These are phyloP conservation scores for Nymphalis io DNA, from an alignment of 1,140 invertebrate species.

Conservation along the genomic window DNA sequence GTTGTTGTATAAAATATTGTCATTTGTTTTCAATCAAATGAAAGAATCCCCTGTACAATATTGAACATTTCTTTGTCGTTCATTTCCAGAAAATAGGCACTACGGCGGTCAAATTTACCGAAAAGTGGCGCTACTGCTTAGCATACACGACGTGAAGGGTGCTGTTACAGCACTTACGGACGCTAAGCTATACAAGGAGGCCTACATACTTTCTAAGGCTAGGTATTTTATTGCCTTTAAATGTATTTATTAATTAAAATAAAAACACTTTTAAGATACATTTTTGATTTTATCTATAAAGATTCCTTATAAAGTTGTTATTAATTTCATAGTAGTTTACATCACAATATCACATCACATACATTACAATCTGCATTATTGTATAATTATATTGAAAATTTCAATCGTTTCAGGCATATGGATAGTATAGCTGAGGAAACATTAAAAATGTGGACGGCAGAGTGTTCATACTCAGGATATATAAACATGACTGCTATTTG, in stretches of 20 bases:
- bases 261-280: no score
- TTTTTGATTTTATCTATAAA: no score
- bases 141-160: conserved; percentile 58
- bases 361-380: not conserved
- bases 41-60: no score
- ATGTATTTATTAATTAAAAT: no score
- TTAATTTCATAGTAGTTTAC: no score
- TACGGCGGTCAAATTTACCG: conserved; percentile 58
- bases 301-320: no score
- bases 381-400: not conserved
- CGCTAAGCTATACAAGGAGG: conserved; percentile 52
- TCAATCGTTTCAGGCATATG: conserved; percentile 54
- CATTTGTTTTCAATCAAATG: no score
- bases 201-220: conserved; percentile 56
- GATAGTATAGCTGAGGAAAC: conserved; percentile 57
- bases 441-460: conserved; percentile 46
- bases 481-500: conserved; percentile 43
- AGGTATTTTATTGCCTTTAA: conserved; percentile 45
- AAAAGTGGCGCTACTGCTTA: conserved; percentile 47
- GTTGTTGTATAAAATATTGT: no score
- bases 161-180: conserved; percentile 47
- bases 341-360: no score
- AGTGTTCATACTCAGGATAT: conserved; percentile 33
- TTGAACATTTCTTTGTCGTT: not conserved
- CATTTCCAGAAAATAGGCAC: conserved; percentile 32